Conservation (phyloP, 1,140 invertebrate genomes). For the Littorina saxatilis region DNA sequence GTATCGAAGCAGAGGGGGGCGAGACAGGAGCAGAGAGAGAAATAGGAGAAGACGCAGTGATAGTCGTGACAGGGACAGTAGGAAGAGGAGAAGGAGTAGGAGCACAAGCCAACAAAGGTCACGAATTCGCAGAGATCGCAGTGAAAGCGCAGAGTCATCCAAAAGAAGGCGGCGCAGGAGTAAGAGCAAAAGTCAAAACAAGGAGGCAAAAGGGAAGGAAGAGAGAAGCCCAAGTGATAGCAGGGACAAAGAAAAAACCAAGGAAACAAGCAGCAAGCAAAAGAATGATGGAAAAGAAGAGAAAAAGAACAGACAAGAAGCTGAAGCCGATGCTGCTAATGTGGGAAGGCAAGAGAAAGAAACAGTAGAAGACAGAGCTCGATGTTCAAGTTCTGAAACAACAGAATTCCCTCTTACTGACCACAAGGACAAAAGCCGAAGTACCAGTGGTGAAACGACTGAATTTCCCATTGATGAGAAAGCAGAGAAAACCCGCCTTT, state of each 20-base stretch:
- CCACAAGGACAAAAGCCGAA: no score
- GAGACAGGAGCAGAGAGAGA: slow-evolving; percentile 14
- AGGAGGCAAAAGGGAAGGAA: slow-evolving; percentile 37
- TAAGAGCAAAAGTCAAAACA: background rate
- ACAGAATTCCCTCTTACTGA: background rate
- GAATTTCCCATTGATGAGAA: no score
- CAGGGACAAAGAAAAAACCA: slow-evolving; percentile 25
- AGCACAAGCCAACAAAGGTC: slow-evolving; percentile 9
- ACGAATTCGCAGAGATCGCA: slow-evolving; percentile 23
- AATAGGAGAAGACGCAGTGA: slow-evolving; percentile 7
- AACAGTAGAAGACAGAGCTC: background rate
- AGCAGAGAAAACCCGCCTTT: no score
- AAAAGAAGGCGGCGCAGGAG: slow-evolving; percentile 1
- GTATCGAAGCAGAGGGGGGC: slow-evolving; percentile 8
- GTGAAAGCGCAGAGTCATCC: slow-evolving; percentile 7
- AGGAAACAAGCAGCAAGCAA: background rate
- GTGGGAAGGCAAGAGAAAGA: background rate
- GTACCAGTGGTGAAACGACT: no score
- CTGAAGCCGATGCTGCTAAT: background rate
- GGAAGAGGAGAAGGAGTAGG: slow-evolving; percentile 28
- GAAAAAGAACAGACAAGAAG: slow-evolving; percentile 14
- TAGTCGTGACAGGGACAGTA: slow-evolving; percentile 21
- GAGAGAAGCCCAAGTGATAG: slow-evolving; percentile 26
- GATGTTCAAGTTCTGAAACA: slow-evolving; percentile 1
- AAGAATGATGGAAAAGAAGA: background rate